Evolutionary conservation across 2,113 vertebrate genomes (phyloP), one percentile per base, ranked within the genome.

Genomic region (Charadrius vociferus): DNA sequence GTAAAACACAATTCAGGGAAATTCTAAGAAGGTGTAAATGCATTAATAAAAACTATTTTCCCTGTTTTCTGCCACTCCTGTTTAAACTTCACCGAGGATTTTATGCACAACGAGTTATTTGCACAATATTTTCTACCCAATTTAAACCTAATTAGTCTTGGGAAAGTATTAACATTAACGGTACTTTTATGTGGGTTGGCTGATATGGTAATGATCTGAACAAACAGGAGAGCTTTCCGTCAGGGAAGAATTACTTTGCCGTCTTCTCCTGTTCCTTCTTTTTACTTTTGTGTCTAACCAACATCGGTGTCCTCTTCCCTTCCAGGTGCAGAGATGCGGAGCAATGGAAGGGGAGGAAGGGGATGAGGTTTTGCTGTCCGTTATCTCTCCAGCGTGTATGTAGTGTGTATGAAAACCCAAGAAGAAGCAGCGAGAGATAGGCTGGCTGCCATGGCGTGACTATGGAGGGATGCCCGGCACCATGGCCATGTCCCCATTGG

Each of bases 1-100:
- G 97, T 97, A 98, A 98, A 98, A 98, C 94, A 97, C 92, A 88
- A 97, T 97, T 97, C 58, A 93, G 91, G 81, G 96, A 97, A 96
- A 96, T 61, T 94, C 97, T 90, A 97, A 97, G 97, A 97, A 95
- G 93, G 94, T 87, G 70, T 86, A 97, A 97, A 97, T 88, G 43
- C 90, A 83, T 91, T 90, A 74, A 94, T 88, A 91, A 86, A 87
- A 72, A 91, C 49, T 81, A 19, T 86, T 80, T 73, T 70, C 37
- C 89, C 87, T 77, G 45, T 91, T 93, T 80, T 81, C 13, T 41
- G 10, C 45, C 43, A 47, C 49, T 88, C 61, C 53, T 34, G 21
- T 77, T 95, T 94, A 93, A 86, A 65, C 52, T 56, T 93, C 86
- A 29, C 20, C 0, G 3, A 82, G 86, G 75, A 81, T 93, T 92